Evolutionary conservation across 2,797 vertebrate genomes (phyloP).

Genomic region (Nyctalus aviator): DNA sequence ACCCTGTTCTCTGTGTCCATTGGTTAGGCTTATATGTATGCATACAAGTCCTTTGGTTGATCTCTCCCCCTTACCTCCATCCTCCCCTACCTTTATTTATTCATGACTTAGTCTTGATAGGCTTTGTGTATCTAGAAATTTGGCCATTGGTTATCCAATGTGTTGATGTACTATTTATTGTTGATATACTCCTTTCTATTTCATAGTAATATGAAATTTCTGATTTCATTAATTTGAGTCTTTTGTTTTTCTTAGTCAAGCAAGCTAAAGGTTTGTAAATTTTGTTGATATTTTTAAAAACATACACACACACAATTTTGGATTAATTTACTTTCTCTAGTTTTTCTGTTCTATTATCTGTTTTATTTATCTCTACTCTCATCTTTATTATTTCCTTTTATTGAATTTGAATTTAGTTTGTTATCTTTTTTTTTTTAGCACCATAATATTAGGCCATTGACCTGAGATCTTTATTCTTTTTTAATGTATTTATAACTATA

Average conservation of each 20-base stretch:
- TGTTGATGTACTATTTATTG: neutral
- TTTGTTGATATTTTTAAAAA: neutral
- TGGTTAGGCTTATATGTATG: no score
- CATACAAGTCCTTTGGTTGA: no score
- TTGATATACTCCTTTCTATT: neutral
- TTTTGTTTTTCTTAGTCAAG: neutral
- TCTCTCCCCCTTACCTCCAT: no score
- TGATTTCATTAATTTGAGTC: neutral
- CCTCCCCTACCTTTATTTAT: neutral
- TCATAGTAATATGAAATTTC: neutral
- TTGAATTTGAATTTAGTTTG: neutral
- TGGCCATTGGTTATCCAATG: neutral
- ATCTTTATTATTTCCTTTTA: neutral
- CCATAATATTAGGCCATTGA: neutral
- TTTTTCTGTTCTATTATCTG: neutral
- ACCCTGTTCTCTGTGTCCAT: no score
- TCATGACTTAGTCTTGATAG: neutral
- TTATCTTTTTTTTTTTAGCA: neutral
- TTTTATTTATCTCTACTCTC: neutral
- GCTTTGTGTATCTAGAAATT: neutral
- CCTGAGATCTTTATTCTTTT: constrained; percentile 2
- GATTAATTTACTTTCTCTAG: neutral
- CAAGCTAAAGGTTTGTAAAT: neutral
- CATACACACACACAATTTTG: neutral
- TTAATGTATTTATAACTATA: constrained; percentile 5